Percentiles rank a stretch among this genome's conserved stretches.
Conservation (phyloP, 2,113 vertebrate genomes). For the Sapayoa aenigma region DNA sequence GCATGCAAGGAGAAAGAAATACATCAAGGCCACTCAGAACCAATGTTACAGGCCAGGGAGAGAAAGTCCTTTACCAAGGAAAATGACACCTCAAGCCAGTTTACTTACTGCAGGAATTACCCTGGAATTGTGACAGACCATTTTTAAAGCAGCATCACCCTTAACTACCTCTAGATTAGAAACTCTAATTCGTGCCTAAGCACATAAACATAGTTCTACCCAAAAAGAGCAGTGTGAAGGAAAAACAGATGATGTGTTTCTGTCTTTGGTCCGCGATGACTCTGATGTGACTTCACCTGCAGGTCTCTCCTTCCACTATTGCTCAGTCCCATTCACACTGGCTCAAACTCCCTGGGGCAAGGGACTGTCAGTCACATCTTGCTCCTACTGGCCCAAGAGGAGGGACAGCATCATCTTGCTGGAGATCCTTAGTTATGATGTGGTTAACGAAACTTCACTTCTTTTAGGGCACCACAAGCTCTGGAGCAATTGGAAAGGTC, state of each 20-base stretch:
- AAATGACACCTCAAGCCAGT: neutral
- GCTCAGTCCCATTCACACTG: neutral
- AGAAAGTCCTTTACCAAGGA: neutral
- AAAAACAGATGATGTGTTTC: neutral
- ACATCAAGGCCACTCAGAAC: neutral
- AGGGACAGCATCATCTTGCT: neutral
- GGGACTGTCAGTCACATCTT: neutral
- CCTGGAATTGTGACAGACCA: neutral
- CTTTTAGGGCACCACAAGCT: neutral
- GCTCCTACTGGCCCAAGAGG: neutral
- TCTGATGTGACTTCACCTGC: neutral
- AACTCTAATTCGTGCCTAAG: neutral
- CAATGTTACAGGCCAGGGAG: fast-evolving
- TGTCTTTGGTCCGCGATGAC: neutral
- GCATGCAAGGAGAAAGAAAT: neutral
- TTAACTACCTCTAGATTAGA: neutral
- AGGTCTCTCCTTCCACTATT: neutral
- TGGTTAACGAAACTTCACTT: neutral
- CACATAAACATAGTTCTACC: neutral
- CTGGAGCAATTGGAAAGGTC: neutral
- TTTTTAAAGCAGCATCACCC: neutral
- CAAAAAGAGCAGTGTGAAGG: neutral
- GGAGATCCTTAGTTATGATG: neutral
- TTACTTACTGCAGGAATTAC: neutral
- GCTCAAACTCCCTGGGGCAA: neutral